Percentiles rank a stretch among this genome's conserved stretches.
Evolutionary conservation across 1,140 invertebrate species (phyloP).

Genomic region (Trachymyrmex septentrionalis): DNA sequence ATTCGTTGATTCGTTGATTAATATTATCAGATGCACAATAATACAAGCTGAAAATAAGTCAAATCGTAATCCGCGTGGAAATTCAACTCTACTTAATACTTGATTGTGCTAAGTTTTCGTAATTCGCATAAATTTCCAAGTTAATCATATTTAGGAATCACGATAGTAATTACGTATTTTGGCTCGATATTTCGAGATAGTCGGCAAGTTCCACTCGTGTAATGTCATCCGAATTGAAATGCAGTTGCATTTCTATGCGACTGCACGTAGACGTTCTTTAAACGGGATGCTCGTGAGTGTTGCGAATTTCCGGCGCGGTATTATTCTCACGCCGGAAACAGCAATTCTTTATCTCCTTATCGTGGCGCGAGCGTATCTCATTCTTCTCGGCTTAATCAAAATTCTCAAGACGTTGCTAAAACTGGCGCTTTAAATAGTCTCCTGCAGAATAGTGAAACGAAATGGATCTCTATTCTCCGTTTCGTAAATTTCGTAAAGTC

Average conservation of each 20-base stretch:
- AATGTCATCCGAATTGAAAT: constrained; percentile 44
- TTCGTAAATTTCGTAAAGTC: constrained; percentile 45
- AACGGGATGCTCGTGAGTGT: constrained; percentile 27
- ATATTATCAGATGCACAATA: background rate
- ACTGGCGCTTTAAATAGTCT: constrained; percentile 35
- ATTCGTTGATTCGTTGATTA: background rate
- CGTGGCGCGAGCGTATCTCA: background rate
- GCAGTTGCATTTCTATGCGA: constrained; percentile 47
- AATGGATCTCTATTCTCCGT: constrained; percentile 5
- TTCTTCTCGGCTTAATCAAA: constrained; percentile 49
- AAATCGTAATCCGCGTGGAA: background rate
- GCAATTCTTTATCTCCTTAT: constrained; percentile 48
- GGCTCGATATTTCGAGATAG: constrained; percentile 16
- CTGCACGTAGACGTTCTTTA: constrained; percentile 48
- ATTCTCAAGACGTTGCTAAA: constrained; percentile 42
- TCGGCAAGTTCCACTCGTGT: constrained; percentile 18
- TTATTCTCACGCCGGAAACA: constrained; percentile 31
- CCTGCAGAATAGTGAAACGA: background rate
- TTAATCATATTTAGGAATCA: constrained; percentile 6
- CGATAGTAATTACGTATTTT: background rate
- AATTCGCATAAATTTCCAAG: constrained; percentile 15
- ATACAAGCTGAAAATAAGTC: background rate
- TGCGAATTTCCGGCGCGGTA: constrained; percentile 39
- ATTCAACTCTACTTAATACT: background rate
- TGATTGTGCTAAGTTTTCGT: background rate